A percentile compares a stretch with the other conserved stretches of the same genome.
Conservation (phyloP, 2,797 vertebrate species). For the Catamblyrhynchus diadema region DNA sequence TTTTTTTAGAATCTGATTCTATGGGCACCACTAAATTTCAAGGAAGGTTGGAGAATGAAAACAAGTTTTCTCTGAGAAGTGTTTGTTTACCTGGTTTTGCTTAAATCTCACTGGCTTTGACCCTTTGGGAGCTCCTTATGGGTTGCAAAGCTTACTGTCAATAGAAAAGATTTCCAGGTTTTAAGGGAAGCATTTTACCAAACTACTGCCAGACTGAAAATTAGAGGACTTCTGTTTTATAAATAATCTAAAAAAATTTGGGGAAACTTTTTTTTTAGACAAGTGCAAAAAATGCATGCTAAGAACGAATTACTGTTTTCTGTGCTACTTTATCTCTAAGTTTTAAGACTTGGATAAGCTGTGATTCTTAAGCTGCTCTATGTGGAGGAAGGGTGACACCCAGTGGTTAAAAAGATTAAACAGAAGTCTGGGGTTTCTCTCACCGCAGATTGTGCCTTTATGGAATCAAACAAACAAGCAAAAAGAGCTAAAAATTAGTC, state of each 20-base stretch:
- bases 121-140: background rate
- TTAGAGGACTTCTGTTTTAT: background rate
- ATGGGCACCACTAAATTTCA: background rate
- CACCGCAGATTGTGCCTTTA: background rate
- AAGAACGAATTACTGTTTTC: background rate
- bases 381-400: conserved; percentile 69
- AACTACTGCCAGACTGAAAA: background rate
- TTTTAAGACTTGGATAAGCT: accelerated
- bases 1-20: background rate
- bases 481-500: background rate
- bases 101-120: background rate
- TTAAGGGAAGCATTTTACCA: background rate
- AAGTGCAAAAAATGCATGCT: background rate
- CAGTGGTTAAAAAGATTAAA: conserved; percentile 45
- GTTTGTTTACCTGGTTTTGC: accelerated
- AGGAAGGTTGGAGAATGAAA: background rate
- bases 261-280: background rate
- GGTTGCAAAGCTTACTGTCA: background rate
- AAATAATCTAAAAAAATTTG: background rate
- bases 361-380: background rate
- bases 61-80: background rate
- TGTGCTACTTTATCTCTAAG: background rate
- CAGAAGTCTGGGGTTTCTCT: background rate
- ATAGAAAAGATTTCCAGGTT: background rate
- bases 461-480: background rate